These are phyloP conservation scores for Elanoides forficatus DNA, from an alignment of 2,113 vertebrate genomes.

Conservation along the genomic window DNA sequence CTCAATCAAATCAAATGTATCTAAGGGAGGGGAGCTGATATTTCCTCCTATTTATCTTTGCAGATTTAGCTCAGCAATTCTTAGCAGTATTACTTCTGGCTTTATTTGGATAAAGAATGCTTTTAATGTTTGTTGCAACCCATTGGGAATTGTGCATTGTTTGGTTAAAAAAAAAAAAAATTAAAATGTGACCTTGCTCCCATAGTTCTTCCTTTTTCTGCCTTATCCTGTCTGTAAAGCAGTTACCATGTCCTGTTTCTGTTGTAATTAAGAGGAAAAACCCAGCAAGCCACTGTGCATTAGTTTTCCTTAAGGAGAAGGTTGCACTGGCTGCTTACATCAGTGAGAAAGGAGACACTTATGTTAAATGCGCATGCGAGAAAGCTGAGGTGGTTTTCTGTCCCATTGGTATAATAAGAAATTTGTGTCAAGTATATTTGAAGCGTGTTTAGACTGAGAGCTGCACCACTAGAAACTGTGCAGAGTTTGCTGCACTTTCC, in stretches of 20 bases:
- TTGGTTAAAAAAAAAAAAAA: neutral
- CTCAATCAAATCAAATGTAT: no score
- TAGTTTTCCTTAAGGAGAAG: neutral
- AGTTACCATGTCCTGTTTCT: neutral
- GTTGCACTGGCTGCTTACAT: neutral
- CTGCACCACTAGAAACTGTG: neutral
- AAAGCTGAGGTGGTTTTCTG: neutral
- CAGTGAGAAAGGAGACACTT: neutral
- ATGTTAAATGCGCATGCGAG: fast-evolving
- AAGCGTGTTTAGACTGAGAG: neutral
- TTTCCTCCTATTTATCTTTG: neutral
- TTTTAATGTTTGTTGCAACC: neutral
- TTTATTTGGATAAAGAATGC: neutral
- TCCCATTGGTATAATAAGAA: neutral
- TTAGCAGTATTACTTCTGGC: neutral
- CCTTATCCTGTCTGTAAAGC: neutral
- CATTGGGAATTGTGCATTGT: neutral
- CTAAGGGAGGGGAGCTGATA: neutral
- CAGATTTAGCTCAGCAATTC: neutral
- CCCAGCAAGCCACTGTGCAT: neutral
- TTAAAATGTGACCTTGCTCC: neutral
- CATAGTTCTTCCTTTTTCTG: neutral
- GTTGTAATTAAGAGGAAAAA: neutral
- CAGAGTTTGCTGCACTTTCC: neutral
- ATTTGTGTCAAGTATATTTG: neutral